Base-by-base conservation (phyloP, 2,113 vertebrate genomes). In the Todiramphus saurophagus region DNA sequence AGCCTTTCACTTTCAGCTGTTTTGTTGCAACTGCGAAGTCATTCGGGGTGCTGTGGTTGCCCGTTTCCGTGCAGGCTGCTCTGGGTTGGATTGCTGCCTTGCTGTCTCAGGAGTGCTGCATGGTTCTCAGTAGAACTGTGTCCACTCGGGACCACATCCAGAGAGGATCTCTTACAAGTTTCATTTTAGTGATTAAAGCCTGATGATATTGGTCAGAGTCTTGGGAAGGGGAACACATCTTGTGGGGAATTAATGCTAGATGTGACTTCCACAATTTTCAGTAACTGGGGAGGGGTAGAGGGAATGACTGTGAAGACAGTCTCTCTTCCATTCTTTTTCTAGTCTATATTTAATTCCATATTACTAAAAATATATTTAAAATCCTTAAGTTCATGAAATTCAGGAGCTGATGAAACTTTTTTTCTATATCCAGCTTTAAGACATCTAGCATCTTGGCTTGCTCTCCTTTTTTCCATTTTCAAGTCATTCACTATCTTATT, bases 221-320 rank as follows among this genome's bases (percentile, higher is more conserved):
- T 6, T 30, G 3, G 63, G 30, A 68, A 63, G 37, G 35, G 66
- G 62, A 75, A 43, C 9, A 11, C 5, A 7, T 8, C 66, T 50
- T 3, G 2, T 30, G 39, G 37, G 30, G 33, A 63, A 13, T 75
- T 51, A 46, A 50, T 10, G 8, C 30, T 48, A 25, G 31, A 13
- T 8, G 86, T 28, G 68, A 44, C 27, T 77, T 81, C 12, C 33
- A 62, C 53, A 67, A 39, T 58, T 46, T 46, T 13, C 6, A 13
- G 0, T 41, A 31, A 5, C 0, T 62, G 25, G 13, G 15, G 20
- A 14, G 33, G 50, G 8, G 7, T 2, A 4, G 18, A 15, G n/a
- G 74, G 46, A 41, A n/a, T 56, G 33, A 9, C 37, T 43, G 8
- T 30, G 24, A 33, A 14, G 18, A 33, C 17, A 33, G n/a, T 31